Percentiles rank a stretch among this genome's conserved stretches.
Evolutionary conservation across 2,113 vertebrate species (phyloP).

Genomic region (Miniopterus natalensis): DNA sequence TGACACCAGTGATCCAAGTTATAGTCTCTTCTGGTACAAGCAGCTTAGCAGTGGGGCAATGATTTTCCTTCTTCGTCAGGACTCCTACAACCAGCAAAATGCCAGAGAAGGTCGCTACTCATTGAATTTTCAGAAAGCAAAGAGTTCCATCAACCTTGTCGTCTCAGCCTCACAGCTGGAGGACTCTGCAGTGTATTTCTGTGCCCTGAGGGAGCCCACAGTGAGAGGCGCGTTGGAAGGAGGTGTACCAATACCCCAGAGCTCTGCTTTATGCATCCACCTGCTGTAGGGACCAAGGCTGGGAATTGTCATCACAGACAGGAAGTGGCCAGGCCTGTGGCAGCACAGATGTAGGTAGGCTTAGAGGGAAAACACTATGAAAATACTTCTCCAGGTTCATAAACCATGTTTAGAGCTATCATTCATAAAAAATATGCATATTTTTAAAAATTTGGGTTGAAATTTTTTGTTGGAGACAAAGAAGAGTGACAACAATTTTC

Average conservation of each 20-base stretch:
- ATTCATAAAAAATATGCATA: not conserved
- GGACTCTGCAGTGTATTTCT: conserved; percentile 56
- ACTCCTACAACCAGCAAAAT: not conserved
- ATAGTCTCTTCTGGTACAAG: conserved; percentile 34
- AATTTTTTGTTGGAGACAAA: not conserved
- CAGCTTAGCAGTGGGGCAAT: not conserved
- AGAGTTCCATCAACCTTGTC: not conserved
- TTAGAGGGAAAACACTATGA: not conserved
- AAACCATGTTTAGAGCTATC: not conserved
- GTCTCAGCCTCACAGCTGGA: not conserved
- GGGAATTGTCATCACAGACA: not conserved
- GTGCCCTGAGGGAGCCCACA: not conserved
- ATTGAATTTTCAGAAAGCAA: conserved; percentile 31
- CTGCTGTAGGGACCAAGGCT: not conserved
- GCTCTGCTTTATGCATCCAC: not conserved
- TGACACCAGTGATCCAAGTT: accelerated
- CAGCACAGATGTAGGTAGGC: not conserved
- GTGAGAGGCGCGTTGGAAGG: not conserved
- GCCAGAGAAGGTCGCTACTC: not conserved
- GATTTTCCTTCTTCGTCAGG: not conserved
- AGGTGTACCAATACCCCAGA: too few species aligned
- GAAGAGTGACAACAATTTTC: not conserved
- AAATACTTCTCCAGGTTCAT: not conserved
- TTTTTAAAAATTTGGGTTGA: not conserved
- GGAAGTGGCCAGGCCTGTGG: not conserved